Evolutionary conservation across 2,888 invertebrate genomes (phyloP), one percentile per base, ranked within the genome.

Genomic region (Lochmaea crataegi): DNA sequence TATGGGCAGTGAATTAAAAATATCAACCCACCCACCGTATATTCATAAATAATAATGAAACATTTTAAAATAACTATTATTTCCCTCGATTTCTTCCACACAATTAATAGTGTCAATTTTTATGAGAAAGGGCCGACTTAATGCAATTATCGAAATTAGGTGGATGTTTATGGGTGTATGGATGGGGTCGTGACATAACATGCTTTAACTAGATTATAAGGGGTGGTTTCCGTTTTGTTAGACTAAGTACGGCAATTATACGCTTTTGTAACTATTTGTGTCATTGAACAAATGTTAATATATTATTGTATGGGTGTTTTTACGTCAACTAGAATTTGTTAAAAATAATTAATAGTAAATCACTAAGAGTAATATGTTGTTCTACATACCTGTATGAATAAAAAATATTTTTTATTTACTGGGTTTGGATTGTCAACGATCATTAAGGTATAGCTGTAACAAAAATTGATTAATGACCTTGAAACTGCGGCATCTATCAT

Each of bases 71-170:
- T 5, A 32, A 0, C 32, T 32, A 32, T 32, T 32, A 32, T 32
- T 32, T 32, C 32, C 32, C 32, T 32, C 53, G 18, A 53, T 53
- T 75, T 73, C 75, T 77, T 75, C 73, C 76, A 74, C 72, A 72
- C 78, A 78, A 78, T 78, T 76, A 71, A 71, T 48, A 71, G 75
- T 68, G 68, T 68, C 63, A 65, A 71, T 71, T 74, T 71, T 69
- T 64, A 22, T 57, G 51, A 38, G 57, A 65, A 38, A 53, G 69
- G 56, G 66, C n/a, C 32, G 51, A 65, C 63, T 66, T 74, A 71
- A 75, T 73, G 77, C 76, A 79, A 79, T 79, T 78, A 78, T 73
- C 72, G 78, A 79, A 77, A 77, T 78, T 73, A 70, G 76, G 73
- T 75, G 75, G 77, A 77, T 72, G 68, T 78, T 78, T 79, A 79